Conservation (phyloP, 2,888 invertebrate genomes). For the Drosophila monieri region DNA sequence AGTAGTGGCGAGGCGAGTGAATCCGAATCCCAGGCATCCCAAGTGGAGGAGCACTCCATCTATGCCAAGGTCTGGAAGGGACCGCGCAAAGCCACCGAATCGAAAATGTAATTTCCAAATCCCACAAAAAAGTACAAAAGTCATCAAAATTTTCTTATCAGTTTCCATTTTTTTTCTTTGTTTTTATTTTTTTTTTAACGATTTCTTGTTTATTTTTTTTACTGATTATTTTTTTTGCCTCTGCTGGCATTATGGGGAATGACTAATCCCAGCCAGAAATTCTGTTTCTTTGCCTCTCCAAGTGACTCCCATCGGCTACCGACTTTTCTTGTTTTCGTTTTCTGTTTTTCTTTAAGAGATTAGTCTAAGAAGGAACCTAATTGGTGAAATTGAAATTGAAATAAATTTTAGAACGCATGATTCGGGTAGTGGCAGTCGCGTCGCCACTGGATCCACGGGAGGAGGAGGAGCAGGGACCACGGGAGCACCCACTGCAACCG, state of each 20-base stretch:
- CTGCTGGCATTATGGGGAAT: background rate
- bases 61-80: conserved; percentile 85
- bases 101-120: conserved; percentile 83
- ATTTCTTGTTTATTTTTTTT: background rate
- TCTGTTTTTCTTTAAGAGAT: background rate
- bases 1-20: conserved; percentile 61
- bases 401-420: conserved; percentile 35
- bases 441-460: background rate
- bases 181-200: background rate
- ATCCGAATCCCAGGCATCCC: conserved; percentile 73
- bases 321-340: background rate
- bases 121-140: background rate
- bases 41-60: conserved; percentile 71
- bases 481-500: conserved; percentile 12
- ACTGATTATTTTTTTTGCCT: conserved; percentile 3
- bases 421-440: conserved; percentile 27
- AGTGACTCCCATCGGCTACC: background rate
- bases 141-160: conserved; percentile 17
- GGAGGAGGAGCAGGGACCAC: no score
- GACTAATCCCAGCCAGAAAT: background rate
- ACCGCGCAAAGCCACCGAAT: conserved; percentile 83
- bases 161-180: conserved; percentile 1
- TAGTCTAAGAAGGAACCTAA: background rate
- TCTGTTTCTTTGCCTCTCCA: background rate
- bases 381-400: background rate